Evolutionary conservation across 2,888 invertebrate species (phyloP).

Genomic region (Drosophila paranaensis): DNA sequence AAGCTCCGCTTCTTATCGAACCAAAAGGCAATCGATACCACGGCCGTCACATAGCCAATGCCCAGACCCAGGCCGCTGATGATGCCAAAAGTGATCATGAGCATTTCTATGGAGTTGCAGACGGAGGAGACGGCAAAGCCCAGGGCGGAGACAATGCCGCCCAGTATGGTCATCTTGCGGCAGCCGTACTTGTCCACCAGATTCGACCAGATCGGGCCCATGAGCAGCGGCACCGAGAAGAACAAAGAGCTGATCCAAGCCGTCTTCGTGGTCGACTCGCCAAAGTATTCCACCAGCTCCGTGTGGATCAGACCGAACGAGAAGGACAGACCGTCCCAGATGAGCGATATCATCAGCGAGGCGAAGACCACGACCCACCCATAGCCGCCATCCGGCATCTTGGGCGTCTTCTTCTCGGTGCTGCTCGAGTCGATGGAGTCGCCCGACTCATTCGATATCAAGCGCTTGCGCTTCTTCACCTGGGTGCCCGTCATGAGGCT

Average conservation of each 20-base stretch:
- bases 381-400: constrained; percentile 85
- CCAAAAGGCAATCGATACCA: constrained; percentile 96
- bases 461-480: constrained; percentile 79
- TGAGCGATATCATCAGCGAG: constrained; percentile 93
- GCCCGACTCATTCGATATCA: constrained; percentile 83
- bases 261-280: constrained; percentile 92
- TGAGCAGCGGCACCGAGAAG: constrained; percentile 93
- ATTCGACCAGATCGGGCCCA: constrained; percentile 89
- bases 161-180: constrained; percentile 90
- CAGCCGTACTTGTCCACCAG: constrained; percentile 95
- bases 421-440: constrained; percentile 83
- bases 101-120: constrained; percentile 90
- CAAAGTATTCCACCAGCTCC: constrained; percentile 92
- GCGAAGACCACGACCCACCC: constrained; percentile 90
- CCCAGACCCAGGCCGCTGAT: constrained; percentile 94
- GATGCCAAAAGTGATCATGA: constrained; percentile 94
- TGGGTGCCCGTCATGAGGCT: constrained; percentile 53
- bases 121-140: constrained; percentile 92
- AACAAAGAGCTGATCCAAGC: constrained; percentile 96
- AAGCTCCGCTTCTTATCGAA: constrained; percentile 94
- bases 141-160: constrained; percentile 89
- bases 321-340: constrained; percentile 97
- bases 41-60: constrained; percentile 93
- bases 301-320: constrained; percentile 96
- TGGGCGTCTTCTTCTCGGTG: constrained; percentile 83